These are phyloP conservation scores for Hyphantria cunea DNA, from an alignment of 1,140 invertebrate genomes.

Conservation along the genomic window DNA sequence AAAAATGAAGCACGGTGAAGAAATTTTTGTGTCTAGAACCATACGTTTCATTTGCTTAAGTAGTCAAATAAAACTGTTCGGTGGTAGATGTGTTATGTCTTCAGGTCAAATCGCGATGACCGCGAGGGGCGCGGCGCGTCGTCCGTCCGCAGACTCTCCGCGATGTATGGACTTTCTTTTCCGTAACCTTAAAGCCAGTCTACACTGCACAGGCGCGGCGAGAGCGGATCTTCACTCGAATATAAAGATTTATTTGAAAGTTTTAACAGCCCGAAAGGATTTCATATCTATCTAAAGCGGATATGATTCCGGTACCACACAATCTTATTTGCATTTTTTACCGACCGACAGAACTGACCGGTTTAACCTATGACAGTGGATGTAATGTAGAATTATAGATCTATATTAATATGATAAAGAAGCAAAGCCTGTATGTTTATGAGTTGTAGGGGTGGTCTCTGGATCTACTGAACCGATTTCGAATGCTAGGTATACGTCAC, in stretches of 20 bases:
- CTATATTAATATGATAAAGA: background rate
- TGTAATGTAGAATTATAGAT: too few relatives aligned
- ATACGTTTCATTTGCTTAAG: background rate
- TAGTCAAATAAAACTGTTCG: slow-evolving; percentile 1
- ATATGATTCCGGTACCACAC: slow-evolving; percentile 13
- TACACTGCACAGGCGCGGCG: slow-evolving; percentile 15
- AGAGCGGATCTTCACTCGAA: slow-evolving; percentile 20
- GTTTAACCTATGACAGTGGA: too few relatives aligned
- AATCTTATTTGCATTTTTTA: slow-evolving; percentile 7
- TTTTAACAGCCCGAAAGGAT: slow-evolving; percentile 17
- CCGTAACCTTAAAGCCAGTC: slow-evolving; percentile 43
- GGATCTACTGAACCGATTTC: too few relatives aligned
- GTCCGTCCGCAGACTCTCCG: slow-evolving; percentile 24
- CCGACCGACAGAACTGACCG: background rate
- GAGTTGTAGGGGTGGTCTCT: too few relatives aligned
- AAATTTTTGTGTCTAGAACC: too few relatives aligned
- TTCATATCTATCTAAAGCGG: slow-evolving; percentile 7
- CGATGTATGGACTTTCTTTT: slow-evolving; percentile 65
- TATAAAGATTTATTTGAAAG: slow-evolving; percentile 27
- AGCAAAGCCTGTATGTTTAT: too few relatives aligned
- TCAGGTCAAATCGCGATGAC: slow-evolving; percentile 39
- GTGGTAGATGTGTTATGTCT: slow-evolving; percentile 33
- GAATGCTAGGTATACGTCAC: too few relatives aligned
- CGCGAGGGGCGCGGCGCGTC: slow-evolving; percentile 11
- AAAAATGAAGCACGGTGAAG: too few relatives aligned